phyloP scores from a whole-genome alignment of 2,797 vertebrate genomes.

The Malacoraja senta region DNA sequence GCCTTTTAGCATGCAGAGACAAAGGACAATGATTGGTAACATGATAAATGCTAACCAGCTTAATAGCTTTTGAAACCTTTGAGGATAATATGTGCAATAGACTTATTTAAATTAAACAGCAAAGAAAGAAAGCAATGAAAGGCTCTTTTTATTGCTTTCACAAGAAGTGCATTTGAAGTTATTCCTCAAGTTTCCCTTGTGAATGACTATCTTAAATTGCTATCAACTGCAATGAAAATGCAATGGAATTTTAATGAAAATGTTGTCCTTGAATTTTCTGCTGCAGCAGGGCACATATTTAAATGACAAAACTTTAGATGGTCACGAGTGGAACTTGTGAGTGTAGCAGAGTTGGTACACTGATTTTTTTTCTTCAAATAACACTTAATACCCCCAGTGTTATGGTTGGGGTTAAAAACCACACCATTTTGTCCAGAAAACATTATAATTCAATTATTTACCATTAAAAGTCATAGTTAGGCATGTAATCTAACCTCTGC shows the following conservation, averaged over 20 bases:
- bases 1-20: conserved; percentile 11
- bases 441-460: neutral
- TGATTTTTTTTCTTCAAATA: neutral
- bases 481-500: neutral
- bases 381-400: neutral
- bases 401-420: neutral
- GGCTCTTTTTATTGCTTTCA: neutral
- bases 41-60: neutral
- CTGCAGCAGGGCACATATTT: neutral
- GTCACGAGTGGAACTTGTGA: neutral
- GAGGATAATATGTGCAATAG: too few relatives aligned
- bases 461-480: neutral
- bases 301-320: neutral
- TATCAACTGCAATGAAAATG: neutral
- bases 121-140: neutral
- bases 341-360: neutral
- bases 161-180: neutral
- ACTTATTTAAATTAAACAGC: conserved; percentile 9
- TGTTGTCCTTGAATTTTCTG: neutral
- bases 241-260: neutral
- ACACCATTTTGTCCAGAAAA: neutral
- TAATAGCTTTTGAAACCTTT: neutral
- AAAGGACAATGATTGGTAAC: neutral
- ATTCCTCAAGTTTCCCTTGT: neutral
- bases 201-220: neutral